Evolutionary conservation across 2,888 invertebrate species (phyloP), one percentile per base, ranked within the genome.

Genomic region (Pollenia angustigena): DNA sequence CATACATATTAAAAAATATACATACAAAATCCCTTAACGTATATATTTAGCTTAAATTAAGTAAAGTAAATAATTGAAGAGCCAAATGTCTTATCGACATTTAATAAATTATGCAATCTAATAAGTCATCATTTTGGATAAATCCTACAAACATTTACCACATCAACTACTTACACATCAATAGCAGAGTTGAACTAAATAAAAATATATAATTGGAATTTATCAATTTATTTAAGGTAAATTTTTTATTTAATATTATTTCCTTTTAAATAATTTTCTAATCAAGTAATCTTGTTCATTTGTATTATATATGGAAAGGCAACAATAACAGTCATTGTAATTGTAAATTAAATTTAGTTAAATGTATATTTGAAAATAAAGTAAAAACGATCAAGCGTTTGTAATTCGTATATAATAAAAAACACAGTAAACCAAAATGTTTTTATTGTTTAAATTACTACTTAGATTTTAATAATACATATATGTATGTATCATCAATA

Each of bases 31-130:
- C n/a, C 66, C 18, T 16, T 81, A 69, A 52, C 32, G 80, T 44
- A 60, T 71, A 54, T 71, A 48, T 83, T 14, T 60, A 82, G 71
- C 32, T 60, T 48, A 79, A 71, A 23, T 66, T 68, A 66, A 81
- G 58, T 71, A 32, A 32, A 32, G 32, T 32, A 32, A 32, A 32
- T 50, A 69, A 23, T 50, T 23, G 11, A 75, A 44, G 54, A 80
- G 64, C 48, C 46, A 56, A 71, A 81, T 64, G 71, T 81, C 44
- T 54, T 42, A 52, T 40, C 7, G 64, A 54, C 46, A 64, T 71
- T 46, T 64, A 62, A 64, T 72, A 62, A 44, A 81, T 46, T 40
- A 80, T 71, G 54, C 52, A 71, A 46, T n/a, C 16, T 11, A 62
- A 44, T 60, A 54, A 23, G 8, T 18, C 40, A 42, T 16, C 7